Evolutionary conservation across 2,797 vertebrate species (phyloP).

Genomic region (Alauda arvensis): DNA sequence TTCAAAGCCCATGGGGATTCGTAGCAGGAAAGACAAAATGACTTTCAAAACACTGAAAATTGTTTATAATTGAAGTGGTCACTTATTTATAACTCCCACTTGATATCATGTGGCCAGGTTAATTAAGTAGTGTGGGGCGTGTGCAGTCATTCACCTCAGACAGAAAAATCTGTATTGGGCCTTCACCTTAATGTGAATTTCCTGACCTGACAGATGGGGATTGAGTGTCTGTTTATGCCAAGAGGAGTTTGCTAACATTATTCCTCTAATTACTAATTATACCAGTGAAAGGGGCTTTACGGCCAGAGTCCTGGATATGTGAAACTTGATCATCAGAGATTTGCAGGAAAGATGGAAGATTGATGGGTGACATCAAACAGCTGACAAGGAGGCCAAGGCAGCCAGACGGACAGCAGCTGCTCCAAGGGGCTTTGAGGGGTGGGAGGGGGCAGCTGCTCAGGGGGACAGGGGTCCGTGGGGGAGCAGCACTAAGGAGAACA

Average conservation of each 20-base stretch:
- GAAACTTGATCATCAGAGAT: conserved; percentile 76
- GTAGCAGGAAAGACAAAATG: background rate
- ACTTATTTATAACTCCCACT: background rate
- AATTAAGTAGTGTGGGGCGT: background rate
- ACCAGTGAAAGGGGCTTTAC: conserved; percentile 69
- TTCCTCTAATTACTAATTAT: conserved; percentile 78
- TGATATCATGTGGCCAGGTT: background rate
- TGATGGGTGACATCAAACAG: conserved; percentile 77
- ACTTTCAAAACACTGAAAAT: conserved; percentile 28
- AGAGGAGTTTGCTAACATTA: conserved; percentile 68
- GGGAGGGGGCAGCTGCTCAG: background rate
- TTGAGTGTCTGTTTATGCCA: conserved; percentile 63
- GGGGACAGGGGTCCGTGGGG: background rate
- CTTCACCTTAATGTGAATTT: conserved; percentile 54
- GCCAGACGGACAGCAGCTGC: conserved; percentile 70
- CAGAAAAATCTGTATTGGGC: background rate
- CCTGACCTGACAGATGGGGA: conserved; percentile 69
- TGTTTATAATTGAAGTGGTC: background rate
- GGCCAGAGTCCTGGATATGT: conserved; percentile 58
- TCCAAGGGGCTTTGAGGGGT: background rate
- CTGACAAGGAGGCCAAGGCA: conserved; percentile 59
- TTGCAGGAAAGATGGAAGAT: conserved; percentile 74
- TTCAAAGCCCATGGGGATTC: background rate
- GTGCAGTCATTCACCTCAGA: conserved; percentile 23
- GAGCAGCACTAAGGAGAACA: background rate